Percentiles rank a stretch among this genome's conserved stretches.
These are phyloP conservation scores for Heloderma charlesbogerti DNA, from an alignment of 2,113 vertebrate species.

Conservation along the genomic window DNA sequence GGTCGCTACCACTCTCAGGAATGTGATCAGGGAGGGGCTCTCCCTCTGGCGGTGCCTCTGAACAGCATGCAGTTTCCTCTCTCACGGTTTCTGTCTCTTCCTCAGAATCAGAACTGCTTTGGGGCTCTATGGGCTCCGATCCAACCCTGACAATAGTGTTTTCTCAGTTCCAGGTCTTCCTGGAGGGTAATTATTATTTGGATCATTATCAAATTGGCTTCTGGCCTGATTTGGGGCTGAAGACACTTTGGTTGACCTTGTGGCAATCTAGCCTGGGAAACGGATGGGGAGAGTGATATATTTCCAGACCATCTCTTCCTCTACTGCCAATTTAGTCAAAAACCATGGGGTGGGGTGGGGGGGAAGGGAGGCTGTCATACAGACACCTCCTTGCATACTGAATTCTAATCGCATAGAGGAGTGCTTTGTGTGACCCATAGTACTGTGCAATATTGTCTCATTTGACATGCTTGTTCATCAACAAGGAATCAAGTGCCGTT, in stretches of 20 bases:
- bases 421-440: background rate
- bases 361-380: background rate
- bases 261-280: background rate
- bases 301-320: background rate
- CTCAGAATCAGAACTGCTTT: too few relatives aligned
- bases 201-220: background rate
- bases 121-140: too few relatives aligned
- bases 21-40: too few relatives aligned
- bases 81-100: too few relatives aligned
- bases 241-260: background rate
- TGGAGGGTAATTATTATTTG: background rate
- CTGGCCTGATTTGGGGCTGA: background rate
- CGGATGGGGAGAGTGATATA: too few relatives aligned
- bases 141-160: background rate
- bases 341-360: too few relatives aligned
- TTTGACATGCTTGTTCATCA: background rate
- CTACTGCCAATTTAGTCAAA: background rate
- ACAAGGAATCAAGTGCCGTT: background rate
- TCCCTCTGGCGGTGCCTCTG: too few relatives aligned
- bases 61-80: too few relatives aligned
- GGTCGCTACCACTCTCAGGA: too few relatives aligned
- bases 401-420: background rate
- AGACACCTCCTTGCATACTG: background rate
- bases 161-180: background rate
- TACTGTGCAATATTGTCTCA: background rate